Evolutionary conservation across 2,113 vertebrate species (phyloP).

Genomic region (Nannobrachium achirus): DNA sequence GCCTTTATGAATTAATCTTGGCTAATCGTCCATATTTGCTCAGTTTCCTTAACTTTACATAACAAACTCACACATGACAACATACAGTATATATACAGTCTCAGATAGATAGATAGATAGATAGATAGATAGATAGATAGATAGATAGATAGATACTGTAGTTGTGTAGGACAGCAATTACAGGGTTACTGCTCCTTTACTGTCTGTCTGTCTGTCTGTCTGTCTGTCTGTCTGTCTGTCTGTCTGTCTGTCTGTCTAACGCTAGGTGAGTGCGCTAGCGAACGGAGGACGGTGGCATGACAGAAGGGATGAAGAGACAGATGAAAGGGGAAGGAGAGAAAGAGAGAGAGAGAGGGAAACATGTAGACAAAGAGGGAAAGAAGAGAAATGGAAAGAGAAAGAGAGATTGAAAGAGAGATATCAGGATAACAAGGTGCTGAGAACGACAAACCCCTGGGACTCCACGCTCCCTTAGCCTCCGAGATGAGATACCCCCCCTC

Average conservation of each 20-base stretch:
- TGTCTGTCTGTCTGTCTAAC: no score
- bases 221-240: no score
- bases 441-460: conserved; percentile 81
- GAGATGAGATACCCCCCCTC: conserved; percentile 86
- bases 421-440: conserved; percentile 86
- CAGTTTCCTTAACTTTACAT: no score
- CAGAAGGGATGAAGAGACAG: neutral
- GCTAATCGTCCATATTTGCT: no score
- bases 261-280: conserved; percentile 19
- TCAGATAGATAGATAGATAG: neutral
- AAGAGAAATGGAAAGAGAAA: conserved; percentile 66
- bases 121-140: neutral
- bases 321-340: conserved; percentile 1
- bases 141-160: conserved; percentile 5
- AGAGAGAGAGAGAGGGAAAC: conserved; percentile 2
- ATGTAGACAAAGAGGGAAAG: conserved; percentile 30
- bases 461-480: conserved; percentile 72
- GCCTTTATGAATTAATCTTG: no score
- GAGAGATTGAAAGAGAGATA: conserved; percentile 61
- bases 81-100: no score
- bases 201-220: no score
- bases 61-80: no score
- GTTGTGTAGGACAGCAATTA: neutral
- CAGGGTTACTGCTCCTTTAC: neutral
- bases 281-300: conserved; percentile 10